Base-by-base conservation (phyloP, 1,140 invertebrate genomes). In the Drepana arcuata region DNA sequence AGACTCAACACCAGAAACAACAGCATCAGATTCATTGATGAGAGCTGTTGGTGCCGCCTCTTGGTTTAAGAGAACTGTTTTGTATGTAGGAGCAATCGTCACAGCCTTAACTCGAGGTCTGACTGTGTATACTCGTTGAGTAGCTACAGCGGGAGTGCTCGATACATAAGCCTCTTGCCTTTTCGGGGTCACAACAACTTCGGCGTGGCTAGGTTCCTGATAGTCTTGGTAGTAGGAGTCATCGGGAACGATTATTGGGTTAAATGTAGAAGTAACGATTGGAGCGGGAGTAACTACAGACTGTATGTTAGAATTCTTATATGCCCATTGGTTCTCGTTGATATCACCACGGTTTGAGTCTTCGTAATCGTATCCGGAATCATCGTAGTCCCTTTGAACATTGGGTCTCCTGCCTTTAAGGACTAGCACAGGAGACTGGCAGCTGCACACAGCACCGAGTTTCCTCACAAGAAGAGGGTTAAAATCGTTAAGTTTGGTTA, bases 381-480 rank as follows among this genome's bases (percentile, higher is more conserved):
- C 55, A 11, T 64, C 54, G 32, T 67, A 46, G 26, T 71, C 61
- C 42, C 68, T 46, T 23, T 55, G 49, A 32, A 45, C 26, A 31
- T 45, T 66, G n/a, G 72, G 73, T 50, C 69, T 75, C 45, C 47
- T 79, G 34, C 84, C 84, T 41, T 83, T 74, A 0, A 87, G 52
- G 14, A 72, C 75, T 15, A 91, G 70, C 0, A 88, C 85, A 59
- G 90, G 89, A 0, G 87, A 88, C 47, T 87, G 87, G 51, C 91
- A 92, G 18, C 89, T 91, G 45, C 91, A 92, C 23, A 92, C 89
- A 4, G 90, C 90, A 1, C 89, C 88, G 7, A 92, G 68, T 77
- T 92, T 92, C 18, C 86, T 85, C 0, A 91, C 80, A 7, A 92
- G 72, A 7, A 92, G 69, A 1, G 91, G 90, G 66, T 89, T 89